Percentiles rank a stretch among this genome's conserved stretches.
Evolutionary conservation across 1,140 invertebrate genomes (phyloP).

Genomic region (Conus ventricosus): DNA sequence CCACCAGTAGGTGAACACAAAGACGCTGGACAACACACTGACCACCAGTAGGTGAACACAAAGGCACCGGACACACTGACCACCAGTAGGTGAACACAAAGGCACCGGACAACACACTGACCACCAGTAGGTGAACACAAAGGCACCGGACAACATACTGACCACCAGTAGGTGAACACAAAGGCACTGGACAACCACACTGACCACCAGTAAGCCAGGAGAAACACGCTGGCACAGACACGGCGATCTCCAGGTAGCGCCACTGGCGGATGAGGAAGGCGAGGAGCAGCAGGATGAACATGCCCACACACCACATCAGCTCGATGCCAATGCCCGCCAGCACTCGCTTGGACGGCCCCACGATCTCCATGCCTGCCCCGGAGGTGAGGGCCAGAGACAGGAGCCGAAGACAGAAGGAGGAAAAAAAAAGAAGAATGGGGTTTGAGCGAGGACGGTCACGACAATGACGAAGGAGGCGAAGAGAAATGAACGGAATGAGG

Average conservation of each 20-base stretch:
- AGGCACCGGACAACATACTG: neutral
- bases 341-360: slow-evolving; percentile 78
- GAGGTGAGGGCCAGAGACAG: slow-evolving; percentile 58
- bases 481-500: slow-evolving; percentile 46
- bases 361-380: slow-evolving; percentile 66
- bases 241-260: slow-evolving; percentile 83
- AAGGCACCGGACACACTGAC: too few relatives aligned
- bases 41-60: neutral
- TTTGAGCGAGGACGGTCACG: slow-evolving; percentile 61
- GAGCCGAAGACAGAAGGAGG: too few relatives aligned
- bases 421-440: slow-evolving; percentile 23
- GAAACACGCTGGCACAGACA: slow-evolving; percentile 83
- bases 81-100: too few relatives aligned
- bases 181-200: neutral
- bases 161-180: neutral
- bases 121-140: neutral
- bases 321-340: slow-evolving; percentile 83
- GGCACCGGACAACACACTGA: too few relatives aligned
- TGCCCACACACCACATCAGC: slow-evolving; percentile 82
- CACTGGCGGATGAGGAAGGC: slow-evolving; percentile 83
- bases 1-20: neutral
- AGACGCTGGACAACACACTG: neutral
- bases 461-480: slow-evolving; percentile 54
- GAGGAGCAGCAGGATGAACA: slow-evolving; percentile 79
- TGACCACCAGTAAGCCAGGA: slow-evolving; percentile 78